phyloP scores from a whole-genome alignment of 2,797 vertebrate genomes.

The Neoniphon sammara region DNA sequence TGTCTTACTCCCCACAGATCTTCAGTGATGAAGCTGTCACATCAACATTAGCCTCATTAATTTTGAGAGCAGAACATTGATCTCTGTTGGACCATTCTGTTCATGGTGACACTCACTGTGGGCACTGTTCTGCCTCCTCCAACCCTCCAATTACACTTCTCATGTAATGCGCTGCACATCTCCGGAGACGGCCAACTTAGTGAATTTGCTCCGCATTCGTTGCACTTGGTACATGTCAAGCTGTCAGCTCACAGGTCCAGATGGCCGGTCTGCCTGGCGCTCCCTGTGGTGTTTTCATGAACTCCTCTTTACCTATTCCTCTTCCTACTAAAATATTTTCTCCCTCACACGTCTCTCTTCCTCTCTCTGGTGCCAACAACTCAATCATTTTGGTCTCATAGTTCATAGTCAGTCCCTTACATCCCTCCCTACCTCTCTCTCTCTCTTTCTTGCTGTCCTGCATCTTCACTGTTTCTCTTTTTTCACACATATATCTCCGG shows the following conservation, averaged over 20 bases:
- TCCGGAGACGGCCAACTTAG: slow-evolving; percentile 58
- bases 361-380: slow-evolving; percentile 16
- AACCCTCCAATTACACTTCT: slow-evolving; percentile 68
- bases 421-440: slow-evolving; percentile 3
- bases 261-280: slow-evolving; percentile 68
- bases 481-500: slow-evolving; percentile 13
- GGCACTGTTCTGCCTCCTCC: slow-evolving; percentile 25
- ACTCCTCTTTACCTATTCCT: slow-evolving; percentile 41
- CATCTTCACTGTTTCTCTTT: not conserved
- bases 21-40: slow-evolving; percentile 58
- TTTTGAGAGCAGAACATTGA: slow-evolving; percentile 75
- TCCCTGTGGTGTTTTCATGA: slow-evolving; percentile 53
- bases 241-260: slow-evolving; percentile 78
- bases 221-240: slow-evolving; percentile 68
- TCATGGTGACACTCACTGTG: slow-evolving; percentile 46
- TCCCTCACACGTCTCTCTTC: slow-evolving; percentile 7
- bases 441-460: slow-evolving; percentile 4
- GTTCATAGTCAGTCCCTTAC: not conserved
- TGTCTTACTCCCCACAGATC: slow-evolving; percentile 42
- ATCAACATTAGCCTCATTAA: slow-evolving; percentile 77
- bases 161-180: slow-evolving; percentile 64
- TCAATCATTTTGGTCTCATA: not conserved
- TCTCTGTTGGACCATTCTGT: slow-evolving; percentile 66
- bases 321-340: slow-evolving; percentile 4
- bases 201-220: slow-evolving; percentile 62